Conservation (phyloP, 2,797 vertebrate genomes). For the Enteromius thamalakanensis region DNA sequence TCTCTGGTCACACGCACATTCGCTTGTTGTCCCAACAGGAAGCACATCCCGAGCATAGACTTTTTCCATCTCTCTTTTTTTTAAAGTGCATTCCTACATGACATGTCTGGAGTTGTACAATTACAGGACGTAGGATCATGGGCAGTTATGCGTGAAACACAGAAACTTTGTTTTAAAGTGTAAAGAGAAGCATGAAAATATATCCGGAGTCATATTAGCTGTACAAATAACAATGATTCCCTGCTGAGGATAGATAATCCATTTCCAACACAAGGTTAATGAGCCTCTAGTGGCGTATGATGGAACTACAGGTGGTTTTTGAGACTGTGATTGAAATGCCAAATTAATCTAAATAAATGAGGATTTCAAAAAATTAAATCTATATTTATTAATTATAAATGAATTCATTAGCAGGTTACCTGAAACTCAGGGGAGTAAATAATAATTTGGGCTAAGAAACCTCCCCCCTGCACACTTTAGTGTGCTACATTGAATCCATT, state of each 20-base stretch:
- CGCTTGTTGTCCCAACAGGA: constrained; percentile 2
- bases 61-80: not conserved
- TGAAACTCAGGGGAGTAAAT: not conserved
- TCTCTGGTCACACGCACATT: constrained; percentile 20
- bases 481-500: constrained; percentile 12
- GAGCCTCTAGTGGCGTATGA: not conserved
- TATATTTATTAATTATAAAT: not conserved
- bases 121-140: constrained; percentile 15
- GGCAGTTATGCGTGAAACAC: constrained; percentile 24
- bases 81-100: constrained; percentile 17
- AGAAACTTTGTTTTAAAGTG: constrained; percentile 9
- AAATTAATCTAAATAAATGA: not conserved
- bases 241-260: not conserved
- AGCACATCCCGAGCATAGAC: not conserved
- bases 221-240: not conserved
- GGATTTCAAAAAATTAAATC: not conserved
- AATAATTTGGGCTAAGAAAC: not conserved
- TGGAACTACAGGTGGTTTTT: not conserved
- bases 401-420: not conserved
- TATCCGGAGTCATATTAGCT: not conserved
- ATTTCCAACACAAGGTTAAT: not conserved
- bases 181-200: constrained; percentile 4
- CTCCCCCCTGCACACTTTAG: not conserved
- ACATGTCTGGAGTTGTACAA: constrained; percentile 26
- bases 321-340: constrained; percentile 3